phyloP scores from a whole-genome alignment of 2,113 vertebrate species.

The Odontesthes bonariensis region DNA sequence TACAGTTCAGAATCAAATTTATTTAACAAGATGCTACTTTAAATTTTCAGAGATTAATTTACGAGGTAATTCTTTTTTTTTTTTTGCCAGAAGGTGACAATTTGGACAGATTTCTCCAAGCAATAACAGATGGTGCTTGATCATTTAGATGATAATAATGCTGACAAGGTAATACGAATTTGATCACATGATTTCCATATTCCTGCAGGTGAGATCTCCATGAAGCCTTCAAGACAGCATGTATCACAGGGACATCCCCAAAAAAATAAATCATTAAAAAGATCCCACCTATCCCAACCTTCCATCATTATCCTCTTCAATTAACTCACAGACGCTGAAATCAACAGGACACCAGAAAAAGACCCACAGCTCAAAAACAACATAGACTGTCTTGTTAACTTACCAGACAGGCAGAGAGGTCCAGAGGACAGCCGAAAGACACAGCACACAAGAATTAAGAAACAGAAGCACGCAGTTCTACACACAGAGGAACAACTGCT shows the following conservation, averaged over 20 bases:
- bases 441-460: constrained; percentile 77
- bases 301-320: constrained; percentile 14
- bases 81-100: neutral
- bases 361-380: constrained; percentile 52
- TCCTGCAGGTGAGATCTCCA: constrained; percentile 8
- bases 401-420: constrained; percentile 76
- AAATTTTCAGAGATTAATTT: constrained; percentile 18
- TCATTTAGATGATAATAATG: neutral
- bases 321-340: constrained; percentile 37
- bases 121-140: constrained; percentile 2
- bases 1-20: constrained; percentile 4
- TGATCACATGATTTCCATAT: neutral
- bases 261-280: constrained; percentile 22
- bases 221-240: constrained; percentile 9
- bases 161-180: neutral
- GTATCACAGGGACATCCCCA: constrained; percentile 6
- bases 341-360: constrained; percentile 34
- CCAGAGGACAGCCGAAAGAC: constrained; percentile 81
- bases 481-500: constrained; percentile 18
- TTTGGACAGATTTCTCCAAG: constrained; percentile 23
- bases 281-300: neutral
- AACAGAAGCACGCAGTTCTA: constrained; percentile 50
- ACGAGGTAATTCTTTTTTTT: neutral
- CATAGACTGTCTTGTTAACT: constrained; percentile 66
- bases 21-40: neutral